Evolutionary conservation across 2,113 vertebrate genomes (phyloP).

Genomic region (Romanogobio albipinnatus): DNA sequence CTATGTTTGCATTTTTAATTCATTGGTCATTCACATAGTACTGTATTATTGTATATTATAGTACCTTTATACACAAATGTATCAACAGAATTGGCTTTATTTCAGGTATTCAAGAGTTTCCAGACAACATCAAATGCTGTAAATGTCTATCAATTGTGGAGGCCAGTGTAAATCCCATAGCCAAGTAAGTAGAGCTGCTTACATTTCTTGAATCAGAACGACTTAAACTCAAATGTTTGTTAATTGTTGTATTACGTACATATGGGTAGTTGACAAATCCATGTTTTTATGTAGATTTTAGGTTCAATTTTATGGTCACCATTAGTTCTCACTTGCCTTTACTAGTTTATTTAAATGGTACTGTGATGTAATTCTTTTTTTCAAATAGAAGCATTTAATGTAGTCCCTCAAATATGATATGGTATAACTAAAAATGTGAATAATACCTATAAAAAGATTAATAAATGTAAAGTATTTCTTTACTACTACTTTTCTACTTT

Average conservation of each 20-base stretch:
- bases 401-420: no score
- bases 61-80: background rate
- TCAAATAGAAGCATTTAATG: background rate
- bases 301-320: background rate
- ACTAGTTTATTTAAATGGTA: background rate
- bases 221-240: background rate
- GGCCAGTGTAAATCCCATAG: conserved; percentile 98
- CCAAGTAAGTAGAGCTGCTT: conserved; percentile 87
- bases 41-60: background rate
- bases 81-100: background rate
- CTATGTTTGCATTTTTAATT: background rate
- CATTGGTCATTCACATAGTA: background rate
- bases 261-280: background rate
- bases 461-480: background rate
- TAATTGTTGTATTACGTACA: background rate
- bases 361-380: background rate
- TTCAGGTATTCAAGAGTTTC: conserved; percentile 98
- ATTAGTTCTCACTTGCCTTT: background rate
- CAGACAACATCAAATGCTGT: conserved; percentile 99
- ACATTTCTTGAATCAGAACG: conserved; percentile 27
- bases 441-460: background rate
- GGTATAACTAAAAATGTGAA: no score
- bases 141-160: conserved; percentile 98
- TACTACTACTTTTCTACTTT: background rate
- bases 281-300: background rate